Evolutionary conservation across 2,113 vertebrate genomes (phyloP), one percentile per base, ranked within the genome.

Genomic region (Gobio gobio): DNA sequence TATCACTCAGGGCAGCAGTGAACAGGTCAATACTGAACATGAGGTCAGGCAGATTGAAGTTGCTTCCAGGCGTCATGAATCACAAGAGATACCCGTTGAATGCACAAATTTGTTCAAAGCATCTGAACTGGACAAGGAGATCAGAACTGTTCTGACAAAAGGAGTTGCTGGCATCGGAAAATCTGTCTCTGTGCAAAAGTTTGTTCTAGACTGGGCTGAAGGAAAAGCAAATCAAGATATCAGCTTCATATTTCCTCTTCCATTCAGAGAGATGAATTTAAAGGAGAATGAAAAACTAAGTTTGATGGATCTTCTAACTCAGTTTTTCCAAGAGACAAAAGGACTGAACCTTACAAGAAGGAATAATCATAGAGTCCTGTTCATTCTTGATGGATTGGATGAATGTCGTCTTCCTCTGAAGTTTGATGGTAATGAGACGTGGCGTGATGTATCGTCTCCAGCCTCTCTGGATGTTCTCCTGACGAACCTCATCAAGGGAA

Each of bases 191-290:
- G n/a, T n/a, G n/a, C n/a, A n/a, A n/a, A 64, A 64, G 63, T 64
- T 64, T 29, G 29, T 64, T 64, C 5, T 64, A 13, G 63, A 82
- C 12, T 82, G 80, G 80, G 80, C 80, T 22, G 56, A 82, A 82
- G 80, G 80, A 56, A 58, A 8, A n/a, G 29, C n/a, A 56, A 70
- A 82, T 68, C 20, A 82, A 1, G 63, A 72, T 13, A 82, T 82
- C 45, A 24, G 54, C 12, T 82, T 82, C 22, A 82, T 82, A n/a
- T 82, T 82, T n/a, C 80, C 80, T 54, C 80, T 82, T 72, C 80
- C 80, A 14, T 82, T 83, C 68, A 40, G 68, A 63, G 82, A 83
- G 58, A 40, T n/a, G n/a, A n/a, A n/a, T n/a, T n/a, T n/a, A n/a
- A n/a, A n/a, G n/a, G n/a, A n/a, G n/a, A n/a, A n/a, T n/a, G n/a